A percentile compares a stretch with the other conserved stretches of the same genome.
Evolutionary conservation across 1,140 invertebrate species (phyloP).

Genomic region (Drosophila takahashii): DNA sequence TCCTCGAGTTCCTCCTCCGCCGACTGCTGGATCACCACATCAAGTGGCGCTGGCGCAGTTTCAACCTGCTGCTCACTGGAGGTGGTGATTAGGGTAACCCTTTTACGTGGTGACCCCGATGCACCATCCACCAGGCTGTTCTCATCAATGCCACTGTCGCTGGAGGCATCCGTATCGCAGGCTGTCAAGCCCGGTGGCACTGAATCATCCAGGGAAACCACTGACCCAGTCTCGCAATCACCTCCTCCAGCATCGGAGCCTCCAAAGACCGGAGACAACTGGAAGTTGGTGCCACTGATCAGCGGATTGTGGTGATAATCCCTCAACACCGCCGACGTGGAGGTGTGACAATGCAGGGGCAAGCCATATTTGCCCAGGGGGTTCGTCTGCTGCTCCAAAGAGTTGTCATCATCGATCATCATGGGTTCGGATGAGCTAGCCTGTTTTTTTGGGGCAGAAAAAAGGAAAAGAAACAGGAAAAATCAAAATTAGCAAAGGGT

Average conservation of each 20-base stretch:
- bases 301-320: constrained; percentile 78
- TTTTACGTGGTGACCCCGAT: constrained; percentile 42
- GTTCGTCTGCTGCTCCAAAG: constrained; percentile 38
- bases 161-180: constrained; percentile 69
- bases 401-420: constrained; percentile 68
- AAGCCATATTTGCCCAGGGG: constrained; percentile 26
- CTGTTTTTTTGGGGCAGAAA: constrained; percentile 25
- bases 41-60: constrained; percentile 20
- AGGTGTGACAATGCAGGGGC: constrained; percentile 65
- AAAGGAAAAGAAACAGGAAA: constrained; percentile 2
- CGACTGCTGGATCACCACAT: background rate
- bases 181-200: constrained; percentile 67
- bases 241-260: constrained; percentile 32
- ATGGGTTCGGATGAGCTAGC: constrained; percentile 35
- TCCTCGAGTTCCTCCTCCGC: constrained; percentile 8
- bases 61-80: constrained; percentile 18
- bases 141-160: constrained; percentile 80
- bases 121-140: constrained; percentile 41
- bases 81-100: background rate
- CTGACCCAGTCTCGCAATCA: constrained; percentile 44
- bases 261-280: constrained; percentile 68
- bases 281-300: constrained; percentile 73
- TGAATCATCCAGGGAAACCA: constrained; percentile 67
- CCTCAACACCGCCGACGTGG: constrained; percentile 61
- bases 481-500: constrained; percentile 23